phyloP scores from a whole-genome alignment of 1,140 invertebrate species.

The Aphaenogaster ashmeadi region DNA sequence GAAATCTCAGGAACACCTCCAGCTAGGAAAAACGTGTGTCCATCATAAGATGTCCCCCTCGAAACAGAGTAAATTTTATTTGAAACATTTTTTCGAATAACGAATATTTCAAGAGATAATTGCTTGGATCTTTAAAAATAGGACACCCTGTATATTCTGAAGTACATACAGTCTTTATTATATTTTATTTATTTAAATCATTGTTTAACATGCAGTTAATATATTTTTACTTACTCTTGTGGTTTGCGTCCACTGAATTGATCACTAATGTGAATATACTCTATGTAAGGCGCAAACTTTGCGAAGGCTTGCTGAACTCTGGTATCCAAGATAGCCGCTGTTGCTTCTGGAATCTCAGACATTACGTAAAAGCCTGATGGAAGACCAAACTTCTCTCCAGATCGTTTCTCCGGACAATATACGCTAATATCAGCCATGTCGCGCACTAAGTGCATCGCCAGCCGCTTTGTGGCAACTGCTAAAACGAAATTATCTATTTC shows the following conservation, averaged over 20 bases:
- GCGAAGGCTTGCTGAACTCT: constrained; percentile 94
- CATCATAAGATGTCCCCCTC: too few relatives aligned
- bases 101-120: too few relatives aligned
- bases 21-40: too few relatives aligned
- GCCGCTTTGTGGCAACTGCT: constrained; percentile 96
- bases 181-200: neutral
- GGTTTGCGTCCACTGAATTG: constrained; percentile 96
- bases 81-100: too few relatives aligned
- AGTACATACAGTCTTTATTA: neutral
- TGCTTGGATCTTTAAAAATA: too few relatives aligned
- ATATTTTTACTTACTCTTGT: constrained; percentile 91
- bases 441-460: constrained; percentile 93
- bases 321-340: constrained; percentile 93
- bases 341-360: constrained; percentile 96
- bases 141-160: neutral
- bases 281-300: constrained; percentile 95
- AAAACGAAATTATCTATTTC: constrained; percentile 98
- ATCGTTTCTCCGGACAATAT: constrained; percentile 96
- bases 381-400: constrained; percentile 95
- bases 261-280: constrained; percentile 99
- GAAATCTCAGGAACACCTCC: too few relatives aligned
- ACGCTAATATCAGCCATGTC: constrained; percentile 98
- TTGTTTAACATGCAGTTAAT: neutral
- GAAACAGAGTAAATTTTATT: too few relatives aligned
- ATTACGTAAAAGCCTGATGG: constrained; percentile 93